Conservation (phyloP, 2,113 vertebrate genomes). For the Xerus inauris region DNA sequence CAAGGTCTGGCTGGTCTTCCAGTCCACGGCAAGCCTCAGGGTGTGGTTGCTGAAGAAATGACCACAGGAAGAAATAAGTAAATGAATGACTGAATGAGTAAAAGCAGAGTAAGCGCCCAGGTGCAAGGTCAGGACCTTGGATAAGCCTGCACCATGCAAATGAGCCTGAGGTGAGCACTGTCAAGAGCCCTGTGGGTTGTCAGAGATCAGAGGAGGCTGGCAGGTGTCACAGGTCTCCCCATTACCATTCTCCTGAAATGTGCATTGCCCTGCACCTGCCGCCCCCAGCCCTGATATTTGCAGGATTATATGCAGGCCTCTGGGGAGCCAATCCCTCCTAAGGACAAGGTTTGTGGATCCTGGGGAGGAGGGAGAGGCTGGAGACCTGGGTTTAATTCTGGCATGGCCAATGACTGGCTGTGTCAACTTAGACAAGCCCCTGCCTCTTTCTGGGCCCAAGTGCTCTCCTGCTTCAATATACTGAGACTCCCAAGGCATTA, state of each 20-base stretch:
- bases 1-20: not conserved
- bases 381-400: not conserved
- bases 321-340: not conserved
- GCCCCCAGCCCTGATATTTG: not conserved
- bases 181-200: not conserved
- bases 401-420: not conserved
- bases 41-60: not conserved
- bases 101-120: not conserved
- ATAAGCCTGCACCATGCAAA: not conserved
- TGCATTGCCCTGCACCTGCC: not conserved
- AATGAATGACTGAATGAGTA: not conserved
- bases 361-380: not conserved
- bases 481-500: not conserved
- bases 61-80: not conserved
- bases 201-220: not conserved
- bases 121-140: not conserved
- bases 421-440: not conserved
- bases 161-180: fast-evolving
- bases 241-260: not conserved
- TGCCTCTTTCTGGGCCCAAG: not conserved
- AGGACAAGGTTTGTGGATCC: not conserved
- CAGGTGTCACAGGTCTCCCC: not conserved
- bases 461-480: not conserved
- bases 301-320: not conserved
- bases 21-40: not conserved